phyloP scores from a whole-genome alignment of 1,140 invertebrate genomes.

The Triops longicaudatus region DNA sequence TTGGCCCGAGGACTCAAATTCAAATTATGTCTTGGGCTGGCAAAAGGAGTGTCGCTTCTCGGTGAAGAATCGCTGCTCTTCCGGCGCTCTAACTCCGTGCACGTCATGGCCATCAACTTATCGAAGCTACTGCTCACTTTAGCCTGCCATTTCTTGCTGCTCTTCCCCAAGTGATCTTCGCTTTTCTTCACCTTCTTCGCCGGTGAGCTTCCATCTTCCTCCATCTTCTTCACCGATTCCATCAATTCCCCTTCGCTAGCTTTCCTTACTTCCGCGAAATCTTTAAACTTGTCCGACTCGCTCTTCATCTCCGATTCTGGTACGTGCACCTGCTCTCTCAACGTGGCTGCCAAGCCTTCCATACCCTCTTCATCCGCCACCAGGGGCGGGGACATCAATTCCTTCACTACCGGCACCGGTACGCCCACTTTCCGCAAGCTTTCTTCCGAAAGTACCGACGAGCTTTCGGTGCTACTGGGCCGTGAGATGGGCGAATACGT shows the following conservation, averaged over 20 bases:
- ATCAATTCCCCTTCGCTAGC: no score
- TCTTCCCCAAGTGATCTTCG: conserved; percentile 22
- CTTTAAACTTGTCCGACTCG: no score
- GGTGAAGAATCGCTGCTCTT: conserved; percentile 57
- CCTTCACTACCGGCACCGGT: conserved; percentile 27
- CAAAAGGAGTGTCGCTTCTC: conserved; percentile 22
- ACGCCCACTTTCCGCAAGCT: conserved; percentile 28
- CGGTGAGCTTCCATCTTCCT: conserved; percentile 24
- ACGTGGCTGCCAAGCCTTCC: conserved; percentile 24
- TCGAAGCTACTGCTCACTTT: conserved; percentile 79
- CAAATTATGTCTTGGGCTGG: conserved; percentile 17
- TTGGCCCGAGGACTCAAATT: not conserved
- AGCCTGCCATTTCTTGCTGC: conserved; percentile 60
- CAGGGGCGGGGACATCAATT: conserved; percentile 37
- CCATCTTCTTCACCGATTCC: conserved; percentile 30
- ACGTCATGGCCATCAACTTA: conserved; percentile 72
- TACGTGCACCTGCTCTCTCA: conserved; percentile 17
- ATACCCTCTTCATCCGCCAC: conserved; percentile 18
- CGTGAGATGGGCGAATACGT: conserved; percentile 62
- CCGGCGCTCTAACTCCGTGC: conserved; percentile 68
- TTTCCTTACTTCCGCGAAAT: conserved; percentile 21
- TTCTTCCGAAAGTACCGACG: conserved; percentile 30
- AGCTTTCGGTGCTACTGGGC: conserved; percentile 53
- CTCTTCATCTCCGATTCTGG: conserved; percentile 17
- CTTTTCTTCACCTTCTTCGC: conserved; percentile 28